Base-by-base conservation (phyloP, 2,113 vertebrate species). In the Centrocercus urophasianus region DNA sequence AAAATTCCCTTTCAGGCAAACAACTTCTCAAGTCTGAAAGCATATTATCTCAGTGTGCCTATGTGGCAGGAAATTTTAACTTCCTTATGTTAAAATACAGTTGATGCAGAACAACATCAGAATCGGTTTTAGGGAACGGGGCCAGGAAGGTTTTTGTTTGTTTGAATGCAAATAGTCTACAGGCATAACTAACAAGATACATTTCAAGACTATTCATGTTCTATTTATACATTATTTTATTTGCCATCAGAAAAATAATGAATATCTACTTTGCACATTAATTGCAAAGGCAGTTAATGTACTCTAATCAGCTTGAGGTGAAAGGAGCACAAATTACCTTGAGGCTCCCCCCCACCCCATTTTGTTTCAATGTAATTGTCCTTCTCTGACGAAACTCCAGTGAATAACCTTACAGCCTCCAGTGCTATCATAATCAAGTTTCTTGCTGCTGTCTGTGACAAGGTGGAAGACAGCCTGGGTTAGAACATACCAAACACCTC, bases 281-380 rank as follows among this genome's bases (percentile, higher is more conserved):
- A 89, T 88, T 95, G 59, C 40, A 90, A 56, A 7, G 63, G 86
- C 32, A 15, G 88, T 95, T 95, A 94, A 87, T 96, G 96, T 84
- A 64, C 65, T 93, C 75, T 86, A 92, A 95, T 94, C 87, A 95
- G 65, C 63, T 48, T n/a, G 60, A 97, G 91, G 96, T 82, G 93
- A 96, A 85, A 54, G 45, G 34, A 95, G 65, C 74, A 70, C 85
- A 96, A 94, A 93, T 96, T 94, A 94, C 91, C 40, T 89, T 64
- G 50, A 83, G 72, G 50, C 71, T 83, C 67, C 15, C 15, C 52
- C 27, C 52, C 25, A 52, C 56, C 7, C 20, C 8, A 6, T 12
- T 93, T 80, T 86, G 52, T 90, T 94, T 86, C 86, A 85, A 9
- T 43, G 7, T 81, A 85, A 94, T 92, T 95, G 89, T 88, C 72